These are phyloP conservation scores for Ecliptopera silaceata DNA, from an alignment of 2,888 invertebrate species.

Conservation along the genomic window DNA sequence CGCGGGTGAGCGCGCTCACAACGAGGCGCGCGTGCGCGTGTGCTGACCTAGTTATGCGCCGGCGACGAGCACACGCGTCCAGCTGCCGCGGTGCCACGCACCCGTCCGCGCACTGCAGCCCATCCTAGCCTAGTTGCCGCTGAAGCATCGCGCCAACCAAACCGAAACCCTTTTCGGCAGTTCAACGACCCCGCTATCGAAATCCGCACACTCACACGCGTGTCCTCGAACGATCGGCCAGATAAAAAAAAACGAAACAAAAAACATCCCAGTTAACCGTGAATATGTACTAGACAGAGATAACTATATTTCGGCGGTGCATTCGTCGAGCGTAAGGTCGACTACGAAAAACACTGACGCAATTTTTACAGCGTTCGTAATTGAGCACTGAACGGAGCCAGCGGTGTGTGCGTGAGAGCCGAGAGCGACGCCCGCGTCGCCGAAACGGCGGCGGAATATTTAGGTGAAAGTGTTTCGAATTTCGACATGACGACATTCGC, in stretches of 20 bases:
- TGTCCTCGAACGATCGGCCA: slow-evolving; percentile 62
- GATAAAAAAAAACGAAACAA: slow-evolving; percentile 78
- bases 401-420: slow-evolving; percentile 80
- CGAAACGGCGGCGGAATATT: slow-evolving; percentile 83
- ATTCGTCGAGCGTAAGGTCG: slow-evolving; percentile 74
- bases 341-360: slow-evolving; percentile 81
- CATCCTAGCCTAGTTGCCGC: slow-evolving; percentile 53
- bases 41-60: slow-evolving; percentile 73
- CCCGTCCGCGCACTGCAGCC: slow-evolving; percentile 55
- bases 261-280: slow-evolving; percentile 67
- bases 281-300: slow-evolving; percentile 78
- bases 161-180: slow-evolving; percentile 77
- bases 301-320: slow-evolving; percentile 77
- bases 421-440: slow-evolving; percentile 83
- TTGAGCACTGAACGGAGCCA: slow-evolving; percentile 69
- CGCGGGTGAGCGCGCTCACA: slow-evolving; percentile 54
- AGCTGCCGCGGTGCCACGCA: slow-evolving; percentile 45
- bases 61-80: slow-evolving; percentile 60
- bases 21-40: slow-evolving; percentile 69
- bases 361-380: slow-evolving; percentile 82
- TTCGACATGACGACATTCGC: slow-evolving; percentile 83
- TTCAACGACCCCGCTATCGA: slow-evolving; percentile 81
- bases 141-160: slow-evolving; percentile 66
- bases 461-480: slow-evolving; percentile 84
- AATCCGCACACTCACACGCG: slow-evolving; percentile 80